Percentiles rank a stretch among this genome's conserved stretches.
Evolutionary conservation across 1,140 invertebrate species (phyloP).

Genomic region (Drosophila sp.): DNA sequence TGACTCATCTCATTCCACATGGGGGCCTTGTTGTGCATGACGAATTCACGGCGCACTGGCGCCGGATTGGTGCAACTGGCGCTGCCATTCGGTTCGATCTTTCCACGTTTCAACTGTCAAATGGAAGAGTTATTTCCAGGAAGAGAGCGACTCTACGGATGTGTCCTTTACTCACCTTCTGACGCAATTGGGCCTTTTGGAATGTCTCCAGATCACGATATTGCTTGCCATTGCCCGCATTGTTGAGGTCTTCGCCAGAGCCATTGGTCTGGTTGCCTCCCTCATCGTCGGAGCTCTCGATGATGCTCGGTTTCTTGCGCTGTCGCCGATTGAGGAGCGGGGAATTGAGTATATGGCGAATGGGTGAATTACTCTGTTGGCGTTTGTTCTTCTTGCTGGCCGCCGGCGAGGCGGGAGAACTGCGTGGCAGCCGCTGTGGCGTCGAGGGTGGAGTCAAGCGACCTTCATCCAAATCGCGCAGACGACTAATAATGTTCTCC

Average conservation of each 20-base stretch:
- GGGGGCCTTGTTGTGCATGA: slow-evolving; percentile 99
- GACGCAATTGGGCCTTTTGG: slow-evolving; percentile 96
- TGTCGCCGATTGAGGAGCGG: slow-evolving; percentile 90
- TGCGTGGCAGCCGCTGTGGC: slow-evolving; percentile 87
- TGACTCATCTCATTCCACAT: slow-evolving; percentile 99
- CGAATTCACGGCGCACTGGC: slow-evolving; percentile 89
- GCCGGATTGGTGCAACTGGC: slow-evolving; percentile 78
- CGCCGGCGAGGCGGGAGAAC: slow-evolving; percentile 88
- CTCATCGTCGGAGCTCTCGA: slow-evolving; percentile 95
- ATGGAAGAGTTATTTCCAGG: background rate
- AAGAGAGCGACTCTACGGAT: background rate
- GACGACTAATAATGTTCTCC: slow-evolving; percentile 84
- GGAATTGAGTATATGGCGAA: slow-evolving; percentile 91
- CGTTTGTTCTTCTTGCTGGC: slow-evolving; percentile 88
- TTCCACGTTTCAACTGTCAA: slow-evolving; percentile 86
- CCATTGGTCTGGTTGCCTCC: slow-evolving; percentile 87
- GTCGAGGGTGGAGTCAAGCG: slow-evolving; percentile 84
- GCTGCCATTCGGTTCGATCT: slow-evolving; percentile 85
- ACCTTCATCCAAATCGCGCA: slow-evolving; percentile 84
- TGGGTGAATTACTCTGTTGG: slow-evolving; percentile 91
- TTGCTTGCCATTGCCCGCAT: slow-evolving; percentile 85
- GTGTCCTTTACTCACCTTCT: slow-evolving; percentile 88
- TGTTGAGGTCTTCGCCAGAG: slow-evolving; percentile 73
- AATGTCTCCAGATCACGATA: slow-evolving; percentile 96
- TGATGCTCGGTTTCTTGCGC: slow-evolving; percentile 87